A percentile compares a stretch with the other conserved stretches of the same genome.
Evolutionary conservation across 2,113 vertebrate species (phyloP).

Genomic region (Lagopus muta): DNA sequence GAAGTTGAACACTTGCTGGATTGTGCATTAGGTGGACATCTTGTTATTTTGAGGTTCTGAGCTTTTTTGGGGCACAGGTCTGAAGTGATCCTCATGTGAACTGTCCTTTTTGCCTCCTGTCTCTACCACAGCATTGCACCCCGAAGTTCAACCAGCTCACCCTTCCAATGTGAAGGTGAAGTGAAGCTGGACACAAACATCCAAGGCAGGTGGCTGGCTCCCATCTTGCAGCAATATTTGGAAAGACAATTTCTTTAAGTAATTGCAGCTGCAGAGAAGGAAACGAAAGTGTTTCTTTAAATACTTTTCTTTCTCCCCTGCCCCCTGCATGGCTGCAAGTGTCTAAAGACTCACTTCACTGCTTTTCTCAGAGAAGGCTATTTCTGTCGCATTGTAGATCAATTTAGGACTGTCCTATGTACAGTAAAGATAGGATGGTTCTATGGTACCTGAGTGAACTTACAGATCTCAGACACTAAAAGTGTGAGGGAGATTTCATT

Average conservation of each 20-base stretch:
- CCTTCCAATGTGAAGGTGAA: constrained; percentile 53
- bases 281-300: constrained; percentile 65
- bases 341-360: constrained; percentile 55
- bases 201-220: neutral
- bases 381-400: constrained; percentile 63
- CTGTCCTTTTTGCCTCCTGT: neutral
- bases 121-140: neutral
- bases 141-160: neutral
- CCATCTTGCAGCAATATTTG: neutral
- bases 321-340: constrained; percentile 12
- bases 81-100: neutral
- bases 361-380: constrained; percentile 58
- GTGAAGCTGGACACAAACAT: neutral
- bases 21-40: neutral
- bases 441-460: neutral
- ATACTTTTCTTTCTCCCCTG: constrained; percentile 40
- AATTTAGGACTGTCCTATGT: neutral
- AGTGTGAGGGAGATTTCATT: neutral
- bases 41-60: neutral
- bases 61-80: neutral
- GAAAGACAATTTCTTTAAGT: constrained; percentile 21
- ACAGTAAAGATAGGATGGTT: neutral
- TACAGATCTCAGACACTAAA: neutral
- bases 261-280: constrained; percentile 40
- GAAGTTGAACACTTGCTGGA: neutral